Percentiles rank a stretch among this genome's conserved stretches.
Evolutionary conservation across 2,113 vertebrate species (phyloP).

Genomic region (Choloepus hoffmanni): DNA sequence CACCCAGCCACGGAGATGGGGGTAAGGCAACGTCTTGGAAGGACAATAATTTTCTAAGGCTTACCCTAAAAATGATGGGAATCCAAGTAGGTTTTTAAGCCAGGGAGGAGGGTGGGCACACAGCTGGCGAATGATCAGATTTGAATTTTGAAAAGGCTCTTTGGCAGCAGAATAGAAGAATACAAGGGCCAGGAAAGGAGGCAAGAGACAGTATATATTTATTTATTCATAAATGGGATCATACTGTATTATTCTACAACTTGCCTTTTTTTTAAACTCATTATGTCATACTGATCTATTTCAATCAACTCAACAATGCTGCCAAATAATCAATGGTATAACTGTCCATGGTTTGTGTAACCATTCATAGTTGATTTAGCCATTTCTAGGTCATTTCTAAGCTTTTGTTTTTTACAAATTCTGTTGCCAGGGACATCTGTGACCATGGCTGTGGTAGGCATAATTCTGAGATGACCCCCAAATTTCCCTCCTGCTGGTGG

Average conservation of each 20-base stretch:
- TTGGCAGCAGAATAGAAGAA: not conserved
- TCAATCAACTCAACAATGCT: not conserved
- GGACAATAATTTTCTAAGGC: not conserved
- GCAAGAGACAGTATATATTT: not conserved
- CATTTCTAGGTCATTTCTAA: not conserved
- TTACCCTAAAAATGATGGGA: not conserved
- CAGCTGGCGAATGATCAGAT: not conserved
- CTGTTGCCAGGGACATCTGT: not conserved
- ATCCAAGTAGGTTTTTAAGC: not conserved
- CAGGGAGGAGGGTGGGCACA: not conserved
- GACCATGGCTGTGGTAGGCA: not conserved
- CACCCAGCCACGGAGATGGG: fast-evolving
- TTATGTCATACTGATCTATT: not conserved
- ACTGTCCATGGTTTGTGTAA: not conserved
- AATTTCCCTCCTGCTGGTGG: not conserved
- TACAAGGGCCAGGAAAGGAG: not conserved
- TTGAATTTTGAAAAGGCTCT: not conserved
- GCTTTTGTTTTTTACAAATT: not conserved
- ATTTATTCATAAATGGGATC: not conserved
- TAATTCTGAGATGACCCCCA: not conserved
- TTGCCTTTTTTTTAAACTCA: not conserved
- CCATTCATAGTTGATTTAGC: not conserved
- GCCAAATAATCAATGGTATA: not conserved
- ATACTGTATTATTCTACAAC: not conserved
- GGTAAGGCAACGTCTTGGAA: not conserved